Base-by-base conservation (phyloP, 2,888 invertebrate genomes). In the Ypsolopha sequella region DNA sequence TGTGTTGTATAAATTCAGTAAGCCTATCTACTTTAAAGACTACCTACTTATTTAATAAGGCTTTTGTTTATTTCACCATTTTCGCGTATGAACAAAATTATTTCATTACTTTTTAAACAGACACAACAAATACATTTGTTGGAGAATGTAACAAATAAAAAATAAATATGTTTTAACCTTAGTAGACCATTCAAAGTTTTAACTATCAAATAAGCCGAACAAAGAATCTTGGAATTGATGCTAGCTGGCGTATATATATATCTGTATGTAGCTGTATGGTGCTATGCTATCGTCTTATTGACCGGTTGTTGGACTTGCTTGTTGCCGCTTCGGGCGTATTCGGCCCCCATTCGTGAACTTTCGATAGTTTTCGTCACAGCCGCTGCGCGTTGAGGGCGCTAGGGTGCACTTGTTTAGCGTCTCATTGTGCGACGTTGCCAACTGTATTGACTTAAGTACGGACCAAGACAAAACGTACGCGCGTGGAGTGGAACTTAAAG, bases 361-460 rank as follows among this genome's bases (percentile, higher is more conserved):
- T 74, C 69, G 74, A 67, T 67, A 65, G 67, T 77, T 79, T 73
- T 68, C 62, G 64, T 69, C 69, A 65, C 66, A 67, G 68, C 85
- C 86, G 81, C 84, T 86, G 87, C 85, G 87, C 80, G 87, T 81
- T 80, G 87, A 70, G 85, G 88, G 87, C 87, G 86, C 87, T 75
- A 64, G 74, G 70, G 82, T 76, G 71, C 79, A 76, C 80, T 80
- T 84, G 84, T 84, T 84, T 84, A 79, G 87, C 86, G 85, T 86
- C 86, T 81, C 70, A 71, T 70, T 73, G 73, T 77, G 86, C 87
- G 82, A 80, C 82, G 88, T 87, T 88, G 88, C 87, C 88, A 86
- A 80, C 76, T 85, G 76, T 85, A 85, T 84, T 80, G 82, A 85
- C 82, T 79, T 71, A 75, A 75, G 80, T 79, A 80, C 73, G 24